A percentile compares a stretch with the other conserved stretches of the same genome.
Evolutionary conservation across 1,140 invertebrate species (phyloP).

Genomic region (Drosophila elegans): DNA sequence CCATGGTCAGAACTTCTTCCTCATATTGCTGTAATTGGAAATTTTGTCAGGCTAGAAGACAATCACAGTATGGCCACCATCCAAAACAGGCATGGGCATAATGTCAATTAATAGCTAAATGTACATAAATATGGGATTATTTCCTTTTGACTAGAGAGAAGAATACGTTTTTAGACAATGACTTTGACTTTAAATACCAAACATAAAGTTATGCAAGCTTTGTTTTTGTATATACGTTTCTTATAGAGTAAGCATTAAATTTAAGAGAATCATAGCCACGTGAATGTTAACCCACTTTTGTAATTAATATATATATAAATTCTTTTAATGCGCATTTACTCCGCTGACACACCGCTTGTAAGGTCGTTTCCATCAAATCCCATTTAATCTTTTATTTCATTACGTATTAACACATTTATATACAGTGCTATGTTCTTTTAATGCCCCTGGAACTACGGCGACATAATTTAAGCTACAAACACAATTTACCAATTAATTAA

Average conservation of each 20-base stretch:
- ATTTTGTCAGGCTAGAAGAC: constrained; percentile 13
- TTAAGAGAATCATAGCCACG: neutral
- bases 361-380: constrained; percentile 37
- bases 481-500: constrained; percentile 76
- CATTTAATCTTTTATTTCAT: constrained; percentile 68
- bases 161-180: neutral
- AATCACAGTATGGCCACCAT: constrained; percentile 1
- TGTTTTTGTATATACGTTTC: too few relatives aligned
- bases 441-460: constrained; percentile 10
- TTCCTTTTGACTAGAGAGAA: neutral
- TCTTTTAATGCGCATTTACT: constrained; percentile 26
- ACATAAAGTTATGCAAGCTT: too few relatives aligned
- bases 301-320: constrained; percentile 24
- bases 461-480: constrained; percentile 65
- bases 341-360: constrained; percentile 22
- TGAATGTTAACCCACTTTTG: constrained; percentile 20
- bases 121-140: neutral
- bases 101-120: constrained; percentile 39
- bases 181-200: too few relatives aligned
- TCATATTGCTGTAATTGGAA: constrained; percentile 53
- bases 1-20: neutral
- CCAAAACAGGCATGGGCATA: constrained; percentile 6
- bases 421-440: constrained; percentile 5
- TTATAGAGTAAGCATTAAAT: neutral
- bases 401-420: constrained; percentile 58